phyloP scores from a whole-genome alignment of 2,797 vertebrate species.

The Notamacropus eugenii region DNA sequence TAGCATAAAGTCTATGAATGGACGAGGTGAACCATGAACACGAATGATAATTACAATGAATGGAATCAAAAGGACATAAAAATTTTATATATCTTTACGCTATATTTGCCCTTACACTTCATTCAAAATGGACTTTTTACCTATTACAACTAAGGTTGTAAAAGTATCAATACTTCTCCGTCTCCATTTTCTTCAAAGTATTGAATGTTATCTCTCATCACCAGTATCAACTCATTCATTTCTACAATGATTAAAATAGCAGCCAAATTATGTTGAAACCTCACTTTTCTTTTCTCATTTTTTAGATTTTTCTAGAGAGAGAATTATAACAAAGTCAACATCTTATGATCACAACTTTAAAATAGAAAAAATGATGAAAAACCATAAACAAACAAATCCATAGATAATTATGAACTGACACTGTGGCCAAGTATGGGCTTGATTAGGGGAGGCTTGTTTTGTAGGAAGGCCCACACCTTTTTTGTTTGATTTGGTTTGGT shows the following conservation, averaged over 20 bases:
- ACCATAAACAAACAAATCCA: neutral
- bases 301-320: neutral
- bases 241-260: neutral
- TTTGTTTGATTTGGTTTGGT: too few species aligned
- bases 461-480: too few species aligned
- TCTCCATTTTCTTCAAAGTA: neutral
- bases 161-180: neutral
- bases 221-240: neutral
- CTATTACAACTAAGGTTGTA: too few species aligned
- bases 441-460: too few species aligned
- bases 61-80: too few species aligned
- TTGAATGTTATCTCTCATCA: neutral
- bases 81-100: too few species aligned
- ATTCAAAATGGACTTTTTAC: too few species aligned
- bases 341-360: neutral
- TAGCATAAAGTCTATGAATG: too few species aligned
- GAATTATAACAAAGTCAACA: neutral
- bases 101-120: too few species aligned
- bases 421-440: neutral
- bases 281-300: neutral
- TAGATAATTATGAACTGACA: neutral
- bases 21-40: too few species aligned
- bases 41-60: too few species aligned
- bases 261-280: neutral
- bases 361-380: neutral